Base-by-base conservation (phyloP, 1,140 invertebrate genomes). In the Fopius arisanus region DNA sequence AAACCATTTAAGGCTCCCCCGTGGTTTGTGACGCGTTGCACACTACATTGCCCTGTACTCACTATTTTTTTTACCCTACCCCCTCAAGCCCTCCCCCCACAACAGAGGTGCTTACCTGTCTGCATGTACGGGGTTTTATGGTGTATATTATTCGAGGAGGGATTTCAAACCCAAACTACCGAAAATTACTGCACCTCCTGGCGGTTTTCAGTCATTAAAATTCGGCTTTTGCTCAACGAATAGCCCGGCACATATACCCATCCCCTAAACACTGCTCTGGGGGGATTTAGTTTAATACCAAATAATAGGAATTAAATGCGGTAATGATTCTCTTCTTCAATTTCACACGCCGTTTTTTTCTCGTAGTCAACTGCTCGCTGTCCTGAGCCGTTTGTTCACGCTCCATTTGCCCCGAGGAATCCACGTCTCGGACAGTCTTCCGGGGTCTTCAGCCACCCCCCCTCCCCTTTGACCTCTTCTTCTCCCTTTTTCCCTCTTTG, bases 341-440 rank as follows among this genome's bases (percentile, higher is more conserved):
- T 26, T 59, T 59, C 23, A 59, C 23, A 26, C 54, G 23, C 21
- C 7, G 7, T 48, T 26, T 26, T 59, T 59, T 48, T 16, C n/a
- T 48, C n/a, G 54, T 21, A 59, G 54, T 23, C 10, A 23, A 23
- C 23, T 26, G 19, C 21, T 28, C 33, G 33, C 19, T 59, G 6
- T 12, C 23, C 23, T 14, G 23, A 26, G 54, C 19, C 14, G 26
- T 59, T 74, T 54, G 70, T 74, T 78, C 73, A 71, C 73, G 74
- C 71, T 76, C 71, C 70, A 75, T 75, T 77, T 75, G 74, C 67
- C 65, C 5, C 19, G 28, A 67, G 74, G 76, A 76, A 75, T 77
- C 40, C 74, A 59, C 54, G 54, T 59, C 54, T 23, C 19, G 54
- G 23, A 59, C 19, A n/a, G 54, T 59, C 54, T 59, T 59, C 21